Percentiles rank a stretch among this genome's conserved stretches.
phyloP scores from a whole-genome alignment of 2,888 invertebrate genomes.

The Eristalinus aeneus region DNA sequence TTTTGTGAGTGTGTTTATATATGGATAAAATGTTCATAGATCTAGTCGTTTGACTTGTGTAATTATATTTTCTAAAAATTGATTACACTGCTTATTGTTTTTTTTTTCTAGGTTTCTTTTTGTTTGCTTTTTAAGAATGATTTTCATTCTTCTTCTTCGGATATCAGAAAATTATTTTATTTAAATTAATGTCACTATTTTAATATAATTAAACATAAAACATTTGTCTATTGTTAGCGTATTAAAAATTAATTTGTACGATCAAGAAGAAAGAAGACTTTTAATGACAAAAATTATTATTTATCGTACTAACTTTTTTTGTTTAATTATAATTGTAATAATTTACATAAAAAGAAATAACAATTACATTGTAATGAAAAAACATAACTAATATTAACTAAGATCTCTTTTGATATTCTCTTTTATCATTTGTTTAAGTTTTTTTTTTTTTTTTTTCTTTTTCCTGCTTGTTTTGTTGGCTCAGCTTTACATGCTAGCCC shows the following conservation, averaged over 20 bases:
- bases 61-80: constrained; percentile 35
- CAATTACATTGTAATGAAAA: constrained; percentile 70
- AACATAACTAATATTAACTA: constrained; percentile 69
- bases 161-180: constrained; percentile 39
- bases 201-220: constrained; percentile 61
- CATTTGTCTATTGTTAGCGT: constrained; percentile 67
- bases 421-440: constrained; percentile 20
- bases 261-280: constrained; percentile 61
- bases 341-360: constrained; percentile 71
- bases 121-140: background rate
- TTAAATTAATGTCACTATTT: constrained; percentile 58
- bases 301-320: constrained; percentile 62
- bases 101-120: constrained; percentile 4
- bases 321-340: constrained; percentile 59
- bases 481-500: background rate
- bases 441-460: constrained; percentile 26
- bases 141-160: constrained; percentile 3
- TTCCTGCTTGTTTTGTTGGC: constrained; percentile 7
- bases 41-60: constrained; percentile 20
- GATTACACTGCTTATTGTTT: constrained; percentile 29
- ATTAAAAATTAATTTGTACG: constrained; percentile 71
- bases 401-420: constrained; percentile 19
- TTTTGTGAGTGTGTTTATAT: constrained; percentile 11
- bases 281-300: constrained; percentile 35
- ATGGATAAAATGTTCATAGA: constrained; percentile 48